Evolutionary conservation across 1,140 invertebrate species (phyloP).

Genomic region (Kradibia gibbosae): DNA sequence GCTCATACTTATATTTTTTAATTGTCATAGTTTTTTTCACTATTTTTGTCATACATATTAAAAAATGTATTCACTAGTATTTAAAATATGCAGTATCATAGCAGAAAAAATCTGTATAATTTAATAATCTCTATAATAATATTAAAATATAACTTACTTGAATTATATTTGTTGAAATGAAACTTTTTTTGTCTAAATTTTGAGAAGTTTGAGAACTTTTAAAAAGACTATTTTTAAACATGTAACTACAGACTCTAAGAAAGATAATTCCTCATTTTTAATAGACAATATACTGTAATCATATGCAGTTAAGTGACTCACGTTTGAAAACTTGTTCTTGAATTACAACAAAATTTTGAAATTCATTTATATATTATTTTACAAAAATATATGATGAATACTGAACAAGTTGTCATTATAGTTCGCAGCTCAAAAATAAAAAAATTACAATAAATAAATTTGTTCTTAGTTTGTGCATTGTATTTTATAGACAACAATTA

Average conservation of each 20-base stretch:
- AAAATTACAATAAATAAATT: neutral
- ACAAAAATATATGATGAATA: constrained; percentile 29
- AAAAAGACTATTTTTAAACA: constrained; percentile 31
- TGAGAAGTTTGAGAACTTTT: neutral
- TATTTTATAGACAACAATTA: neutral
- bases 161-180: neutral
- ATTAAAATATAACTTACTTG: neutral
- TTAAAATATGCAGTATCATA: neutral
- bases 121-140: neutral
- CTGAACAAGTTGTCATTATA: constrained; percentile 29
- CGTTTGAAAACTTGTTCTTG: constrained; percentile 47
- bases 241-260: constrained; percentile 20
- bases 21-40: neutral
- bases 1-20: neutral
- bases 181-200: neutral
- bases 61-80: neutral
- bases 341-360: constrained; percentile 43
- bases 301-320: constrained; percentile 47
- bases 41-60: neutral
- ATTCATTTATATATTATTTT: constrained; percentile 36
- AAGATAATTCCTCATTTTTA: constrained; percentile 31
- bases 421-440: constrained; percentile 10
- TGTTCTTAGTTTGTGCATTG: constrained; percentile 1
- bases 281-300: constrained; percentile 28
- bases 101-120: neutral